These are phyloP conservation scores for Dissostichus mawsoni DNA, from an alignment of 2,113 vertebrate species.

Conservation along the genomic window DNA sequence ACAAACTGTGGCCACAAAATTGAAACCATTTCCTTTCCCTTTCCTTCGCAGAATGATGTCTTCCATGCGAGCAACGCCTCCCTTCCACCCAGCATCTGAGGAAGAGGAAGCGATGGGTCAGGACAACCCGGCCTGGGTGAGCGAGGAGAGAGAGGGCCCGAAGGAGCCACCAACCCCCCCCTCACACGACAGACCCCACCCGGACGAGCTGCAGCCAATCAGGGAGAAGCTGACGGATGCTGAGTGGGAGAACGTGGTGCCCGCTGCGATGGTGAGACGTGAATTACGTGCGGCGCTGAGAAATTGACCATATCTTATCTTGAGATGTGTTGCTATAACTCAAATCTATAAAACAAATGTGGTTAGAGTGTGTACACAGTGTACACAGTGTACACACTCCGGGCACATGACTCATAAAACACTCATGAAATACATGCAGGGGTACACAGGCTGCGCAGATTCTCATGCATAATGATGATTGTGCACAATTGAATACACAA, in stretches of 20 bases:
- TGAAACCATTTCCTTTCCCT: neutral
- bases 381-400: slow-evolving; percentile 35
- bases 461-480: slow-evolving; percentile 65
- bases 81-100: slow-evolving; percentile 89
- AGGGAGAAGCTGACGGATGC: slow-evolving; percentile 87
- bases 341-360: slow-evolving; percentile 42
- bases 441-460: slow-evolving; percentile 46
- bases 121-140: slow-evolving; percentile 87
- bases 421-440: slow-evolving; percentile 50
- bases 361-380: slow-evolving; percentile 21
- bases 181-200: slow-evolving; percentile 85
- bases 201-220: slow-evolving; percentile 88
- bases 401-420: slow-evolving; percentile 59
- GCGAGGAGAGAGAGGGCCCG: slow-evolving; percentile 86
- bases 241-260: slow-evolving; percentile 90
- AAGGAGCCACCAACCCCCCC: slow-evolving; percentile 85
- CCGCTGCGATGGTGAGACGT: slow-evolving; percentile 89
- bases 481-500: slow-evolving; percentile 17
- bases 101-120: slow-evolving; percentile 90
- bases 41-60: slow-evolving; percentile 92
- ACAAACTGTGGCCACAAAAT: neutral
- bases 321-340: slow-evolving; percentile 47
- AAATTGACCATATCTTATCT: slow-evolving; percentile 42
- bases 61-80: slow-evolving; percentile 95
- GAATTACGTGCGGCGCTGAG: slow-evolving; percentile 25